These are phyloP conservation scores for Trissolcus japonicus DNA, from an alignment of 2,888 invertebrate genomes.

Conservation along the genomic window DNA sequence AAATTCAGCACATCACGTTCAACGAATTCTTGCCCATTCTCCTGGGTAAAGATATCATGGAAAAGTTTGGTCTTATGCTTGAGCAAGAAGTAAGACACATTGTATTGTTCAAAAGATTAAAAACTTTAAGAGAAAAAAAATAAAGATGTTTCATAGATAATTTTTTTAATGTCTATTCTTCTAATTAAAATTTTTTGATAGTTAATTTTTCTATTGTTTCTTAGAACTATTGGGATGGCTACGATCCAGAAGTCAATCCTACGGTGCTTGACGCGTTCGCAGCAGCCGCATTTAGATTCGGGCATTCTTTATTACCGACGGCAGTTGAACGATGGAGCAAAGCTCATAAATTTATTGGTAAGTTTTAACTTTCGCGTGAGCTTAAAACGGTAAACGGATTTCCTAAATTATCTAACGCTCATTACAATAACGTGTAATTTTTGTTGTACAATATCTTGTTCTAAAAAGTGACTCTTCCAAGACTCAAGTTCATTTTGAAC, in stretches of 20 bases:
- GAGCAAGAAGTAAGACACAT: slow-evolving; percentile 82
- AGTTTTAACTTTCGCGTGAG: slow-evolving; percentile 55
- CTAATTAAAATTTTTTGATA: no score
- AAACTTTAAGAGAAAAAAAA: neutral
- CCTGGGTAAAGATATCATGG: slow-evolving; percentile 93
- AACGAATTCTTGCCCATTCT: slow-evolving; percentile 93
- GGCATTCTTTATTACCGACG: slow-evolving; percentile 92
- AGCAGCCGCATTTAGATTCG: slow-evolving; percentile 94
- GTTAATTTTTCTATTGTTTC: no score
- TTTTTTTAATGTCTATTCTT: no score
- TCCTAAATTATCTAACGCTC: slow-evolving; percentile 35
- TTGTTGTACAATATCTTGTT: no score
- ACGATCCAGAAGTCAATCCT: slow-evolving; percentile 90
- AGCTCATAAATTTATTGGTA: slow-evolving; percentile 94
- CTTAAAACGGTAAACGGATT: slow-evolving; percentile 26
- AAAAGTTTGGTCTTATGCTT: slow-evolving; percentile 90
- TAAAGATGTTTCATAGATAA: no score
- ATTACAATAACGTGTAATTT: slow-evolving; percentile 5
- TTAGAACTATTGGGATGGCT: slow-evolving; percentile 85
- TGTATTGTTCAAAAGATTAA: neutral
- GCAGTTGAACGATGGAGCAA: slow-evolving; percentile 96
- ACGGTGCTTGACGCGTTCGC: slow-evolving; percentile 93
- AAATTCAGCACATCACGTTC: slow-evolving; percentile 92
- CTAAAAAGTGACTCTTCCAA: no score
- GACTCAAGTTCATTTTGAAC: no score